phyloP scores from a whole-genome alignment of 1,140 invertebrate species.

The Drosophila kikkawai region DNA sequence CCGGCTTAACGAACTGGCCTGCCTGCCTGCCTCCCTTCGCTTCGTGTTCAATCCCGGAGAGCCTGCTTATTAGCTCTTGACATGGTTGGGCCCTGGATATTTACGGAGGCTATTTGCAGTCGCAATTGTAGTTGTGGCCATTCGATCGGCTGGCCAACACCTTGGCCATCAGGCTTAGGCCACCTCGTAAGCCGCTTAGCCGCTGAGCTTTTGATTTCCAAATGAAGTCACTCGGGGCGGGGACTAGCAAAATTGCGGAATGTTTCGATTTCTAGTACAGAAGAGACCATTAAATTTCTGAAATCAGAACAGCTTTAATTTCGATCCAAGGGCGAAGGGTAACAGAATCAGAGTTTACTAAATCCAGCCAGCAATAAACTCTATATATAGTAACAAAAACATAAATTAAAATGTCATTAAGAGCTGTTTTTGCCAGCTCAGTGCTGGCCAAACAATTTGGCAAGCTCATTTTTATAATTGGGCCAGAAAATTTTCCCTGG shows the following conservation, averaged over 20 bases:
- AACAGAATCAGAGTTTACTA: neutral
- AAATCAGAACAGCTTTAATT: neutral
- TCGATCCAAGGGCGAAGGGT: neutral
- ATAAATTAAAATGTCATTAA: constrained; percentile 57
- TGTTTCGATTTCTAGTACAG: neutral
- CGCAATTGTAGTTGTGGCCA: constrained; percentile 26
- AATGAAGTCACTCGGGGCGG: constrained; percentile 35
- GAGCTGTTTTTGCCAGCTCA: constrained; percentile 16
- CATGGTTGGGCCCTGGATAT: constrained; percentile 25
- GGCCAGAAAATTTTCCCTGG: neutral
- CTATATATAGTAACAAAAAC: constrained; percentile 12
- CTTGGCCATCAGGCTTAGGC: constrained; percentile 37
- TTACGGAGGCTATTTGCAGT: constrained; percentile 22
- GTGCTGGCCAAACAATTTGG: constrained; percentile 20
- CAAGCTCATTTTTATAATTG: constrained; percentile 54
- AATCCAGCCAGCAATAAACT: neutral
- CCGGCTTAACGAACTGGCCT: constrained; percentile 59
- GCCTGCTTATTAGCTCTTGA: constrained; percentile 53
- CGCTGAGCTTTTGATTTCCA: constrained; percentile 45
- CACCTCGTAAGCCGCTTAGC: constrained; percentile 51
- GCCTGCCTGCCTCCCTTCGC: neutral
- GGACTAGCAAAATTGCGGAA: neutral
- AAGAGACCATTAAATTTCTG: neutral
- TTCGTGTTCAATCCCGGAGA: constrained; percentile 15
- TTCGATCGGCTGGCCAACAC: constrained; percentile 34